Evolutionary conservation across 1,140 invertebrate species (phyloP).

Genomic region (Listronotus oregonensis): DNA sequence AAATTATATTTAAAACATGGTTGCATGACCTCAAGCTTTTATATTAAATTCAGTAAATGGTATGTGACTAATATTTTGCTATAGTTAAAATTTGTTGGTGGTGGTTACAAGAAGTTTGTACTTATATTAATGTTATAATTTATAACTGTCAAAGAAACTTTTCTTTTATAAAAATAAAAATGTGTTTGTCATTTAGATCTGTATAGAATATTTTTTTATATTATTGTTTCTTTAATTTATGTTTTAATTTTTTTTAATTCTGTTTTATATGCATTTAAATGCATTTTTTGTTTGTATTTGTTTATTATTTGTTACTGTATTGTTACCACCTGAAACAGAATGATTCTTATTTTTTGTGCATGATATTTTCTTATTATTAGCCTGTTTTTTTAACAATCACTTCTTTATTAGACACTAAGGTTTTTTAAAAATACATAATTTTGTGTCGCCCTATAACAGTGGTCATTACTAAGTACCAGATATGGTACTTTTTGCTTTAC

Average conservation of each 20-base stretch:
- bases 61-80: no score
- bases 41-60: no score
- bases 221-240: neutral
- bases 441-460: no score
- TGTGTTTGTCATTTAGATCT: neutral
- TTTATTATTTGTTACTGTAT: slow-evolving; percentile 1
- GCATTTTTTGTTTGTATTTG: neutral
- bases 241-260: neutral
- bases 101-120: neutral
- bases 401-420: no score
- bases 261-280: neutral
- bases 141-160: neutral
- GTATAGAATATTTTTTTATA: neutral
- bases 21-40: no score
- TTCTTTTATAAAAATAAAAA: slow-evolving; percentile 6
- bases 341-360: neutral
- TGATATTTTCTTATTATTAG: slow-evolving; percentile 5
- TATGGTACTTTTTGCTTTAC: no score
- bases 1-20: neutral
- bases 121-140: neutral
- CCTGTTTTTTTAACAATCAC: no score
- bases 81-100: neutral
- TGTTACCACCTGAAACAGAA: slow-evolving; percentile 1
- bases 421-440: no score
- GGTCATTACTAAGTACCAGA: no score